Evolutionary conservation across 2,797 vertebrate genomes (phyloP).

Genomic region (Anabacerthia variegaticeps): DNA sequence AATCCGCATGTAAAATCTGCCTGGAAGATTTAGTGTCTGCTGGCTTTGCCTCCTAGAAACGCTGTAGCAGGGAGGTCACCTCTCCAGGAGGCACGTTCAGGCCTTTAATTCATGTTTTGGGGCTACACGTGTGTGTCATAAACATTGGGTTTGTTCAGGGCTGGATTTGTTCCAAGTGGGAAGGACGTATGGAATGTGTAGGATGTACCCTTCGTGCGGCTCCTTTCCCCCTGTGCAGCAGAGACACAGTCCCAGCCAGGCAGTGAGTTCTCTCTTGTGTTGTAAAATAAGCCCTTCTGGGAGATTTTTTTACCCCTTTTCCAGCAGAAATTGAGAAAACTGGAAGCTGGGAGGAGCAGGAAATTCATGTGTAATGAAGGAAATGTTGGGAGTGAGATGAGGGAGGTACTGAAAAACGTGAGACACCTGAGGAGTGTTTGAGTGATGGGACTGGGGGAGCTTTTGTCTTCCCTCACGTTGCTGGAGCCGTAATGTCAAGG

Average conservation of each 20-base stretch:
- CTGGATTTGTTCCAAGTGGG: fast-evolving
- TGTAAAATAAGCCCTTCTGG: neutral
- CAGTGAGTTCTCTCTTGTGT: neutral
- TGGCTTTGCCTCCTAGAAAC: neutral
- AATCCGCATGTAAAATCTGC: neutral
- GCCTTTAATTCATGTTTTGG: neutral
- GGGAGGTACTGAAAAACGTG: neutral
- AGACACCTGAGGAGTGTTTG: neutral
- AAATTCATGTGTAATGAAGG: neutral
- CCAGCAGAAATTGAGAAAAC: neutral
- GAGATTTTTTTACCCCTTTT: neutral
- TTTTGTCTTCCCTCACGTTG: neutral
- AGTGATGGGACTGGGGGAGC: neutral
- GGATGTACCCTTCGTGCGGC: fast-evolving
- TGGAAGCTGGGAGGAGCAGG: neutral
- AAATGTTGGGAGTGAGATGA: neutral
- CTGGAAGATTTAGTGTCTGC: neutral
- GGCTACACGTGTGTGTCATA: fast-evolving
- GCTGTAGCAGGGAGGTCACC: neutral
- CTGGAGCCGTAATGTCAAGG: neutral
- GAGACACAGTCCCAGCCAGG: neutral
- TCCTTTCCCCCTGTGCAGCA: neutral
- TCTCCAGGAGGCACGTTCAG: neutral
- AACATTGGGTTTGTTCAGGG: fast-evolving
- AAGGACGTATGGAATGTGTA: fast-evolving